A percentile compares a stretch with the other conserved stretches of the same genome.
Conservation (phyloP, 2,888 invertebrate species). For the Sphaeridia pumilis region DNA sequence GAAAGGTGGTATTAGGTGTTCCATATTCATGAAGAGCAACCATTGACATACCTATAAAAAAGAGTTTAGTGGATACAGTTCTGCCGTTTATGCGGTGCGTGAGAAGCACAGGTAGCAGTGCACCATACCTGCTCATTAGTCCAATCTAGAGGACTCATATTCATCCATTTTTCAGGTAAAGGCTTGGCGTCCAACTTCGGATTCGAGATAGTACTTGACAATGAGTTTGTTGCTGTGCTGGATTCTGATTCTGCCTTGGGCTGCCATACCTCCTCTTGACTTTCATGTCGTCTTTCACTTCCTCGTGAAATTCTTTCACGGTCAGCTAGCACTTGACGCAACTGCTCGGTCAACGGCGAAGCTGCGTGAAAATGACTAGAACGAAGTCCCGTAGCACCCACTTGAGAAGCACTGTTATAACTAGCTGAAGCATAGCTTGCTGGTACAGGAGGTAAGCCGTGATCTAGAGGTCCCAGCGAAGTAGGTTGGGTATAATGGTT, state of each 20-base stretch:
- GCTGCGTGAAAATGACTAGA: constrained; percentile 42
- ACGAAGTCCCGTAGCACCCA: constrained; percentile 10
- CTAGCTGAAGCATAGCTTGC: background rate
- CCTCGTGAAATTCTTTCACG: constrained; percentile 52
- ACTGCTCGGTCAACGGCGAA: constrained; percentile 68
- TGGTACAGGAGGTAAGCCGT: background rate
- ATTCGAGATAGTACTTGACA: constrained; percentile 21
- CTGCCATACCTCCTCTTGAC: constrained; percentile 15
- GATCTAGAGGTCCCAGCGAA: constrained; percentile 6
- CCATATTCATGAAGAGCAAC: constrained; percentile 67
- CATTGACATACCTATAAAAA: constrained; percentile 73
- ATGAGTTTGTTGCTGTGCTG: constrained; percentile 15
- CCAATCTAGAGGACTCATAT: constrained; percentile 25
- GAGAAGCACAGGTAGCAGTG: background rate
- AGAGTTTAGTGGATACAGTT: constrained; percentile 3
- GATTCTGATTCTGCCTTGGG: constrained; percentile 15
- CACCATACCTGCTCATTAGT: constrained; percentile 29
- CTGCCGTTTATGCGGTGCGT: background rate
- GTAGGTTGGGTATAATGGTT: constrained; percentile 16
- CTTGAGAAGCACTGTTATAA: constrained; percentile 4
- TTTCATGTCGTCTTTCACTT: constrained; percentile 4
- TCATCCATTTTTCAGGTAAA: constrained; percentile 24
- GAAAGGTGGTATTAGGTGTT: constrained; percentile 76
- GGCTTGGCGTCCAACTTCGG: constrained; percentile 20
- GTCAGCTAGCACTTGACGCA: constrained; percentile 75